phyloP scores from a whole-genome alignment of 2,888 invertebrate genomes.

The Seira musarum region DNA sequence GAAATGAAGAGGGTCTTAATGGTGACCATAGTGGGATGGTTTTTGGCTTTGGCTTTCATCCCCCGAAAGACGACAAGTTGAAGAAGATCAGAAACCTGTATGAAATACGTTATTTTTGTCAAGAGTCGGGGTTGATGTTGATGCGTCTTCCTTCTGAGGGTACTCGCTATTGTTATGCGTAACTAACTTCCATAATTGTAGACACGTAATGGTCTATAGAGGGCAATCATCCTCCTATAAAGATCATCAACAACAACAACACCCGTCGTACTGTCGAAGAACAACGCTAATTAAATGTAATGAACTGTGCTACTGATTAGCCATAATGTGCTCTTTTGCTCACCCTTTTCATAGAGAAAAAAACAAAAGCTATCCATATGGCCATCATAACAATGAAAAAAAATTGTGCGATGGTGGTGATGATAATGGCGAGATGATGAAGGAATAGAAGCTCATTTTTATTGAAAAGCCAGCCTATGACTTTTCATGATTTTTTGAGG shows the following conservation, averaged over 20 bases:
- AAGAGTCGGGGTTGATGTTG: constrained; percentile 8
- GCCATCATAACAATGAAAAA: constrained; percentile 11
- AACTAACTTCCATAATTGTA: constrained; percentile 61
- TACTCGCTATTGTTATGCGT: constrained; percentile 63
- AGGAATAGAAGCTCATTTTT: constrained; percentile 16
- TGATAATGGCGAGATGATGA: constrained; percentile 23
- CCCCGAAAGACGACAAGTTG: background rate
- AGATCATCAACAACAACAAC: constrained; percentile 34
- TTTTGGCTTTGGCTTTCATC: background rate
- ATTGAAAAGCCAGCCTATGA: background rate
- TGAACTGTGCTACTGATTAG: constrained; percentile 62
- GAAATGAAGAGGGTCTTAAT: constrained; percentile 23
- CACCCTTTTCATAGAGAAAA: constrained; percentile 25
- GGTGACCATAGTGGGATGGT: constrained; percentile 46
- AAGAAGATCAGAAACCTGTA: background rate
- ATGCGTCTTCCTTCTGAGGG: constrained; percentile 7
- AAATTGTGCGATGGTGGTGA: constrained; percentile 19
- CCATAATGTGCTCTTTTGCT: constrained; percentile 45
- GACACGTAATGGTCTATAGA: constrained; percentile 41
- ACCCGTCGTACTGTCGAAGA: constrained; percentile 42
- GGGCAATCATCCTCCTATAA: constrained; percentile 48
- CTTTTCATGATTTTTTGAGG: constrained; percentile 36
- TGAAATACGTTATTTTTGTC: background rate
- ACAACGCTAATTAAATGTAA: constrained; percentile 62
- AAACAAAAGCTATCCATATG: constrained; percentile 12